Percentiles rank a stretch among this genome's conserved stretches.
phyloP scores from a whole-genome alignment of 1,140 invertebrate genomes.

The Teleopsis dalmanni region DNA sequence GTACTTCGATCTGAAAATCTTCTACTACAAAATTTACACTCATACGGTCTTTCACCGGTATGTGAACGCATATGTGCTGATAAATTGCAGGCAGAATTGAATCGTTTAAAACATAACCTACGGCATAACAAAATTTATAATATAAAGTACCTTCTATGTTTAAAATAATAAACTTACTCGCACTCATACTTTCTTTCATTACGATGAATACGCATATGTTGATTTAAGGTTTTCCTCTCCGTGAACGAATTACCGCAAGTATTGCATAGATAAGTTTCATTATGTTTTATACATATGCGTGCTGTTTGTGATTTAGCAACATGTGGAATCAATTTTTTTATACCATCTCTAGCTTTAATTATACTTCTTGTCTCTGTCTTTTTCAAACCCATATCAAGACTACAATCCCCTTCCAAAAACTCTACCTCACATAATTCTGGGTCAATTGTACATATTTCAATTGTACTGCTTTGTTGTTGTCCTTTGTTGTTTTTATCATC shows the following conservation, averaged over 20 bases:
- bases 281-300: slow-evolving; percentile 8
- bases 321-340: too few relatives aligned
- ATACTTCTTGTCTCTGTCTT: background rate
- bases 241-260: slow-evolving; percentile 23
- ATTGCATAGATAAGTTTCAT: slow-evolving; percentile 11
- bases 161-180: slow-evolving; percentile 22
- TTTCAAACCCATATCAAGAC: too few relatives aligned
- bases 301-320: too few relatives aligned
- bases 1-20: slow-evolving; percentile 33
- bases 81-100: slow-evolving; percentile 29
- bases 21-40: slow-evolving; percentile 25
- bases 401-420: too few relatives aligned
- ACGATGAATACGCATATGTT: slow-evolving; percentile 19
- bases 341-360: background rate
- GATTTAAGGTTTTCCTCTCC: slow-evolving; percentile 14
- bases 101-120: slow-evolving; percentile 28
- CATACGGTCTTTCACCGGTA: slow-evolving; percentile 34
- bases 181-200: slow-evolving; percentile 24
- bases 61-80: slow-evolving; percentile 35
- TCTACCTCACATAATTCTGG: too few relatives aligned
- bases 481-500: too few relatives aligned
- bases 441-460: too few relatives aligned
- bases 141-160: background rate
- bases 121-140: background rate
- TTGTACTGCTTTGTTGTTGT: too few relatives aligned